Conservation (phyloP, 1,140 invertebrate genomes). For the Penaeus indicus region DNA sequence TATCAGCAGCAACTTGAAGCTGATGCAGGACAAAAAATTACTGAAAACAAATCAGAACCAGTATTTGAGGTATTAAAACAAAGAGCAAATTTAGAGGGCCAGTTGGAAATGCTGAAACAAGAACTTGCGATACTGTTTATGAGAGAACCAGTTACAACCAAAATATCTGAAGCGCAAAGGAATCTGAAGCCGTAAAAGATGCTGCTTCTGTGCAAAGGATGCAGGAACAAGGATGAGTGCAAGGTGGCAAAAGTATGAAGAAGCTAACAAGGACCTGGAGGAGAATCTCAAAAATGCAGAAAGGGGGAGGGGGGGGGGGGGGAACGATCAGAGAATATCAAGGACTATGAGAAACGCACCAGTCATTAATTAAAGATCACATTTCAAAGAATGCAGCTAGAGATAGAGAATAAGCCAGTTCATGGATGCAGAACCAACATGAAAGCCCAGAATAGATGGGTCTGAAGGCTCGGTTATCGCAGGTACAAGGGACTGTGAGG, state of each 20-base stretch:
- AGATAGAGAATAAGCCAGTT: conserved; percentile 21
- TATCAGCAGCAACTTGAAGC: conserved; percentile 58
- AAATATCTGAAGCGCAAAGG: conserved; percentile 12
- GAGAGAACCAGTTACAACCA: conserved; percentile 43
- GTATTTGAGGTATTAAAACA: conserved; percentile 63
- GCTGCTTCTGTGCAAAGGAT: conserved; percentile 33
- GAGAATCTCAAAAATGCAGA: conserved; percentile 17
- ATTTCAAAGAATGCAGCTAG: conserved; percentile 33
- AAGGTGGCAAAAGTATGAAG: conserved; percentile 48
- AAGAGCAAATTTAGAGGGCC: conserved; percentile 56
- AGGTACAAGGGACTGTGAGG: conserved; percentile 29
- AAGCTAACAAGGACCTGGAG: conserved; percentile 43
- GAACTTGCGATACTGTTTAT: conserved; percentile 52
- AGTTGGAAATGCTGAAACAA: conserved; percentile 55
- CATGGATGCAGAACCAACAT: conserved; percentile 24
- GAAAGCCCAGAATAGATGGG: conserved; percentile 27
- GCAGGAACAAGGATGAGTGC: conserved; percentile 38
- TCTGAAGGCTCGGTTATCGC: conserved; percentile 18
- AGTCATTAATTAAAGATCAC: not conserved
- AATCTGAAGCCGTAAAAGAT: conserved; percentile 36
- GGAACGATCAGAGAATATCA: conserved; percentile 23
- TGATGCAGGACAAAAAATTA: conserved; percentile 61
- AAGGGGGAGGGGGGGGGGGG: too few species aligned
- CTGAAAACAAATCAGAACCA: conserved; percentile 59
- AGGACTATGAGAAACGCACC: conserved; percentile 11